Evolutionary conservation across 2,888 invertebrate species (phyloP).

Genomic region (Apodemia mormo): DNA sequence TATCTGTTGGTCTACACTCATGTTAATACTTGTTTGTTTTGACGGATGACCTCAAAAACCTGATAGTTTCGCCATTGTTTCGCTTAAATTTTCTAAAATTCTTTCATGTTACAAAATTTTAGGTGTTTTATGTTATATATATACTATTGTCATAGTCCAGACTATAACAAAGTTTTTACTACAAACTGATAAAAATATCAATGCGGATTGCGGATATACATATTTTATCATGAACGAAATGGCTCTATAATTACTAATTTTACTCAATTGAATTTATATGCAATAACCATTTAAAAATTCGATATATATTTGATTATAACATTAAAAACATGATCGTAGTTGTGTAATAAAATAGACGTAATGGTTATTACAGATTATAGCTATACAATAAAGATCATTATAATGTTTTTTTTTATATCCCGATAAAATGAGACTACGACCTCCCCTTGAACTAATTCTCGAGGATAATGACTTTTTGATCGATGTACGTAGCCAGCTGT

Average conservation of each 20-base stretch:
- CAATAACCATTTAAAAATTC: background rate
- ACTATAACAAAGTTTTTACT: too few species aligned
- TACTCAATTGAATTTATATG: background rate
- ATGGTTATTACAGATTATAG: constrained; percentile 5
- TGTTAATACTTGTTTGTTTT: too few species aligned
- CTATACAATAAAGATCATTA: background rate
- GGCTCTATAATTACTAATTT: background rate
- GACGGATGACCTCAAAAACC: too few species aligned
- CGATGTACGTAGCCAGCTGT: background rate
- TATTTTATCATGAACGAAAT: background rate
- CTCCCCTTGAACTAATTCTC: constrained; percentile 16
- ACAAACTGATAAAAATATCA: too few species aligned
- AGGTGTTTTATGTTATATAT: too few species aligned
- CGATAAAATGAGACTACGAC: constrained; percentile 12
- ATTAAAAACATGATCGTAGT: background rate
- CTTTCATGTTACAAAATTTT: too few species aligned
- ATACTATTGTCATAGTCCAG: too few species aligned
- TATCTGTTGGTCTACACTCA: too few species aligned
- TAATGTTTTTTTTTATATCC: constrained; percentile 8
- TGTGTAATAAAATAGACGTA: constrained; percentile 1
- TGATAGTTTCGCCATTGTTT: too few species aligned
- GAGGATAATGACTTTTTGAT: constrained; percentile 18
- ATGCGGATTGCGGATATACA: too few species aligned
- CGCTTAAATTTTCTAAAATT: too few species aligned
- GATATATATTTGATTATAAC: background rate